Base-by-base conservation (phyloP, 2,888 invertebrate genomes). In the Esperia sulphurella region DNA sequence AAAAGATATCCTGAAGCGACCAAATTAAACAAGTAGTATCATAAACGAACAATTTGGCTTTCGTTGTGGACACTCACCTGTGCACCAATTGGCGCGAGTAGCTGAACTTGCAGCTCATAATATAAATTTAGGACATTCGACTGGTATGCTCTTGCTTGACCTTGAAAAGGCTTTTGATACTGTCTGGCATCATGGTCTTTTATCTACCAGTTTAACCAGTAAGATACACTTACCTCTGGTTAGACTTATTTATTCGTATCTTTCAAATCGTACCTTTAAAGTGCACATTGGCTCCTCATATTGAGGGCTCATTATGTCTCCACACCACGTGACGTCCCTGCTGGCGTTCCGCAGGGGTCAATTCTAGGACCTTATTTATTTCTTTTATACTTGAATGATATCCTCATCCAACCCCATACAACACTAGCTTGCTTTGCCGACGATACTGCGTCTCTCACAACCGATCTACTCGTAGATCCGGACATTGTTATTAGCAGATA, bases 11-110 rank as follows among this genome's bases (percentile, higher is more conserved):
- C n/a, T n/a, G n/a, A n/a, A n/a, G n/a, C n/a, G n/a, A n/a, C n/a
- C n/a, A n/a, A n/a, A n/a, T n/a, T n/a, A n/a, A n/a, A n/a, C n/a
- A n/a, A n/a, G n/a, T 13, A 0, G 29, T 8, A 8, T 50, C 6
- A 39, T 37, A 12, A 7, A 48, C 21, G 50, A 52, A 35, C 50
- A 52, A 42, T 54, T 52, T 42, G 54, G 54, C 0, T 54, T 54
- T 37, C 42, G 51, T 0, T 0, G 14, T 1, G 0, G 14, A 53
- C 14, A n/a, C n/a, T 53, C 53, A 4, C 49, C 53, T 6, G 33
- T 14, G 1, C 45, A 46, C 1, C 50, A 53, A 37, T 31, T 50
- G 10, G 42, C 49, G 12, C 46, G 50, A 45, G 48, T 53, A 3
- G n/a, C n/a, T n/a, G n/a, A n/a, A n/a, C n/a, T n/a, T n/a, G n/a